These are phyloP conservation scores for Brachylomia viminalis DNA, from an alignment of 2,888 invertebrate species.

Conservation along the genomic window DNA sequence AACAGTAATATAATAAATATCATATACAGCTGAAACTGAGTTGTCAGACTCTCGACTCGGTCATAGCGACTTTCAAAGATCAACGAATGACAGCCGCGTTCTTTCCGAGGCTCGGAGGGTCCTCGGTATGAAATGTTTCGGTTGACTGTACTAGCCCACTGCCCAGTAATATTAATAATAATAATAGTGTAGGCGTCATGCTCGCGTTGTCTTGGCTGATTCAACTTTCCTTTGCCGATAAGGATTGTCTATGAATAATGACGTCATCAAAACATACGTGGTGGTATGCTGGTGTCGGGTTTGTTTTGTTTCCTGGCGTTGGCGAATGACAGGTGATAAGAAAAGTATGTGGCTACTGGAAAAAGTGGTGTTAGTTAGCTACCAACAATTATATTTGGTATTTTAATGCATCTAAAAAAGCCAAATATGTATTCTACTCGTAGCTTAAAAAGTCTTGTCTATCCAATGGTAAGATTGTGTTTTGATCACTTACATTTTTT, in stretches of 20 bases:
- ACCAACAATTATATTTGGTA: neutral
- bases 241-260: conserved; percentile 51
- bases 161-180: too few species aligned
- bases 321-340: conserved; percentile 14
- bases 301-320: conserved; percentile 28
- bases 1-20: too few species aligned
- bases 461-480: too few species aligned
- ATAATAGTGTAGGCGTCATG: conserved; percentile 18
- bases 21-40: neutral
- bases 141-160: neutral
- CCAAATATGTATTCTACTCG: neutral
- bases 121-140: neutral
- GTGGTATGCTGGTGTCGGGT: conserved; percentile 15
- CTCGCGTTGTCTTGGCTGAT: conserved; percentile 29
- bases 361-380: neutral
- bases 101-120: neutral
- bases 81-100: neutral
- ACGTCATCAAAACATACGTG: conserved; percentile 44
- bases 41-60: too few species aligned
- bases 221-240: conserved; percentile 50
- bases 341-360: neutral
- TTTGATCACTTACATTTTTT: neutral
- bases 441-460: neutral
- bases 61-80: neutral
- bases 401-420: neutral